Evolutionary conservation across 2,888 invertebrate genomes (phyloP).

Genomic region (Lasius platythorax): DNA sequence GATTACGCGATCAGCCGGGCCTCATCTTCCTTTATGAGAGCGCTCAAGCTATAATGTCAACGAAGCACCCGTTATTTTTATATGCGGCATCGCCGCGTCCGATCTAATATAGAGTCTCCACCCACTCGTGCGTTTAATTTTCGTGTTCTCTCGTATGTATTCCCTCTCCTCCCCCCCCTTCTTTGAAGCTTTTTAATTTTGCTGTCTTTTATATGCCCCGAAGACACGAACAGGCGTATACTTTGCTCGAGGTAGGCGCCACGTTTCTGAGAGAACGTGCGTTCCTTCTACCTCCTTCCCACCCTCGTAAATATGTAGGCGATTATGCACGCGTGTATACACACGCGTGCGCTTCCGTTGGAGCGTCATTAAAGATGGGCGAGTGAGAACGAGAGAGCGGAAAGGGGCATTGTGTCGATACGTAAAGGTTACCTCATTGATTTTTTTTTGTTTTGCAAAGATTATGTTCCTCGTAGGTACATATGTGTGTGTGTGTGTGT

Average conservation of each 20-base stretch:
- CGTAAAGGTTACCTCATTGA: conserved; percentile 52
- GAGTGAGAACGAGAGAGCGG: neutral
- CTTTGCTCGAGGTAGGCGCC: neutral
- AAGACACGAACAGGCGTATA: neutral
- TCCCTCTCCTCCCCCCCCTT: neutral
- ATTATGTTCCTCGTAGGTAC: neutral
- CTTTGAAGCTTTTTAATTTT: neutral
- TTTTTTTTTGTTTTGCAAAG: conserved; percentile 7
- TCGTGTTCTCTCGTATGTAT: neutral
- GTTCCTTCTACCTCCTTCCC: neutral
- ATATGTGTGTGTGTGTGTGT: neutral
- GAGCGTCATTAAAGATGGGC: conserved; percentile 19
- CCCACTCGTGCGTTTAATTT: conserved; percentile 29
- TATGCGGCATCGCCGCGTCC: conserved; percentile 2
- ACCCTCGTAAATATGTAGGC: conserved; percentile 24
- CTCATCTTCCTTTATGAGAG: conserved; percentile 34
- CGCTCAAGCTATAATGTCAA: conserved; percentile 56
- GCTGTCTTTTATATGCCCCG: neutral
- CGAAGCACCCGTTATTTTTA: conserved; percentile 34
- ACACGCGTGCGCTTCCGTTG: conserved; percentile 7
- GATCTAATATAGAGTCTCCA: conserved; percentile 3
- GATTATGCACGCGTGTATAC: conserved; percentile 20
- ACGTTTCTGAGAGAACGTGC: neutral
- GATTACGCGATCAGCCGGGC: conserved; percentile 49
- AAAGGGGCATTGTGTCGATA: conserved; percentile 1